Evolutionary conservation across 1,140 invertebrate species (phyloP), one percentile per base, ranked within the genome.

Genomic region (Penaeus japonicus): DNA sequence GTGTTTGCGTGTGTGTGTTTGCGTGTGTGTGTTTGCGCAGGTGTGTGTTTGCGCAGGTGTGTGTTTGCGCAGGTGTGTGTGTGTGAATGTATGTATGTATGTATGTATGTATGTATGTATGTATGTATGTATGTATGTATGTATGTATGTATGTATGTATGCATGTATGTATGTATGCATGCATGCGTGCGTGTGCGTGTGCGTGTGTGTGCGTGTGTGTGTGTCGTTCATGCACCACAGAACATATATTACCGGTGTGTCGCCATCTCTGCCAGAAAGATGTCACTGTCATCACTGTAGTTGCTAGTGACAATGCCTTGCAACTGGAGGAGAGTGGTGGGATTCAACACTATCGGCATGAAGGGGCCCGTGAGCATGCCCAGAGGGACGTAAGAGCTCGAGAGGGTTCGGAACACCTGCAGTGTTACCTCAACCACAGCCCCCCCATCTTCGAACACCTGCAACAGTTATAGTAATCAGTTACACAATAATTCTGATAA

Each of bases 261-360:
- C 2, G 89, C 89, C 78, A 82, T 81, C 47, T 89, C 89, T 22
- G 89, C 89, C 32, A 89, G 83, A 57, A 62, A 89, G 62, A 89
- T 79, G 77, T 89, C 89, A 35, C 62, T 85, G 59, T 39, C 70
- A 7, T 62, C 47, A 35, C 53, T 47, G 24, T 85, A 62, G 53
- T 62, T 80, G 27, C 35, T 32, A 5, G 82, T 89, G 83, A 81
- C 65, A 54, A 89, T 89, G 32, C 89, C 89, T n/a, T 85, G 84
- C 17, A 55, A 47, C 27, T 30, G 32, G 59, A 47, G 70, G 27
- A 89, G 62, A 22, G 59, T 59, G 32, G 12, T 12, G 7, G 83
- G 89, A 73, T 89, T 65, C 54, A 89, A 84, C 18, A 89, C 17
- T 18, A 54, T 81, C 39, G 89, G 89, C 59, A 89, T 77, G 57